A percentile compares a stretch with the other conserved stretches of the same genome.
Conservation (phyloP, 2,113 vertebrate genomes). For the Origma solitaria region DNA sequence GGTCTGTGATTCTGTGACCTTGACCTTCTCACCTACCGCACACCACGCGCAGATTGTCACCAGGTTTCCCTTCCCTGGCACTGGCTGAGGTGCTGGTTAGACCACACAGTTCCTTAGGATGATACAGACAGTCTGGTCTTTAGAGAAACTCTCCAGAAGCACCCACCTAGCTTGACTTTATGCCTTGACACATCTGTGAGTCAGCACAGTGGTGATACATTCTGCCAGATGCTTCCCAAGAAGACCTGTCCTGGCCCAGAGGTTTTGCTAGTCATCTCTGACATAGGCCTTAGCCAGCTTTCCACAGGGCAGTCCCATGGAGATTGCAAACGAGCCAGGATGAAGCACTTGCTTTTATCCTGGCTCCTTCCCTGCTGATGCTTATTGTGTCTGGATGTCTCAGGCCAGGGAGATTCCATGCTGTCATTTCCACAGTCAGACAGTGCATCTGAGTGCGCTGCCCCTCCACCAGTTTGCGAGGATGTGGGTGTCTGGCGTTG, state of each 20-base stretch:
- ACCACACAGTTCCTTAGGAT: not conserved
- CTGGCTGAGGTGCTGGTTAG: not conserved
- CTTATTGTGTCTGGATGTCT: not conserved
- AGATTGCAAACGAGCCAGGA: not conserved
- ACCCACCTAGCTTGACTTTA: not conserved
- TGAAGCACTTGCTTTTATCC: not conserved
- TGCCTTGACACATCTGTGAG: slow-evolving; percentile 39
- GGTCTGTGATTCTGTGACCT: not conserved
- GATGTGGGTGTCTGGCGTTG: slow-evolving; percentile 9
- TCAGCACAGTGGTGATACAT: not conserved
- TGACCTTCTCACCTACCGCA: not conserved
- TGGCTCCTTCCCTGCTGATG: not conserved
- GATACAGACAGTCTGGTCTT: not conserved
- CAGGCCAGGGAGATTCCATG: not conserved
- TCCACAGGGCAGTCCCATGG: accelerated
- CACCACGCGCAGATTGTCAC: not conserved
- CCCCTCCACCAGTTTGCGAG: not conserved
- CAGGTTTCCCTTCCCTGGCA: not conserved
- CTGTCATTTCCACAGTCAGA: not conserved
- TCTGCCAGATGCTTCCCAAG: slow-evolving; percentile 4
- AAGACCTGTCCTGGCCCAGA: not conserved
- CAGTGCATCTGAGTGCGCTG: accelerated
- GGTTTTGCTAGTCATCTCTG: slow-evolving; percentile 31
- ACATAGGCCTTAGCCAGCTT: not conserved
- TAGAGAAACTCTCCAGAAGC: not conserved